These are phyloP conservation scores for Argynnis bischoffii DNA, from an alignment of 2,888 invertebrate species.

Conservation along the genomic window DNA sequence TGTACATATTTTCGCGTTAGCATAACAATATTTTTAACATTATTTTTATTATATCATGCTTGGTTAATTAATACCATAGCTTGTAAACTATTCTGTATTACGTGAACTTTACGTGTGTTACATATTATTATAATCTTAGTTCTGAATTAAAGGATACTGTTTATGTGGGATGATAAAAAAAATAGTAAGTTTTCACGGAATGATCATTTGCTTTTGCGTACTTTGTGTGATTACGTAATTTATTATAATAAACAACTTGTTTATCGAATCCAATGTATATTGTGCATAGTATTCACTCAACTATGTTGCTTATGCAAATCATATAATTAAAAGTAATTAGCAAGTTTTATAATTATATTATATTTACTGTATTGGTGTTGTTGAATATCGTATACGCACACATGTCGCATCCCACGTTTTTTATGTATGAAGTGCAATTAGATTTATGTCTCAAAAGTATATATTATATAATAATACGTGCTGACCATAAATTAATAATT, in stretches of 20 bases:
- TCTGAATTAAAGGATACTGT: neutral
- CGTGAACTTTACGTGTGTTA: neutral
- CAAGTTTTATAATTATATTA: constrained; percentile 14
- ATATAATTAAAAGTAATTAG: constrained; percentile 5
- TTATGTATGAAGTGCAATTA: constrained; percentile 4
- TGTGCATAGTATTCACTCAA: constrained; percentile 23
- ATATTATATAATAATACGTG: constrained; percentile 19
- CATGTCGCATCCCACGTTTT: constrained; percentile 9
- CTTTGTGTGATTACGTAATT: constrained; percentile 10
- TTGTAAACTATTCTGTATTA: neutral
- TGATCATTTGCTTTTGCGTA: constrained; percentile 2
- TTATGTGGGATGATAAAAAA: neutral
- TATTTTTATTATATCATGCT: neutral
- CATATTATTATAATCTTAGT: neutral
- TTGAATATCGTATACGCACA: constrained; percentile 23
- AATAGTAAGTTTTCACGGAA: neutral
- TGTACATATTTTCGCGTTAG: constrained; percentile 6
- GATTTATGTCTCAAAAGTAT: neutral
- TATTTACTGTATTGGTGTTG: constrained; percentile 21
- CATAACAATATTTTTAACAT: constrained; percentile 8
- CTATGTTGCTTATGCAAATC: constrained; percentile 22
- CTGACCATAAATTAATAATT: constrained; percentile 32
- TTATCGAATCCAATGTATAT: constrained; percentile 12
- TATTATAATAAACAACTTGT: constrained; percentile 15
- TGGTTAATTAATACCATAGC: constrained; percentile 2